Evolutionary conservation across 2,888 invertebrate genomes (phyloP), one percentile per base, ranked within the genome.

Genomic region (Agriopis aurantiaria): DNA sequence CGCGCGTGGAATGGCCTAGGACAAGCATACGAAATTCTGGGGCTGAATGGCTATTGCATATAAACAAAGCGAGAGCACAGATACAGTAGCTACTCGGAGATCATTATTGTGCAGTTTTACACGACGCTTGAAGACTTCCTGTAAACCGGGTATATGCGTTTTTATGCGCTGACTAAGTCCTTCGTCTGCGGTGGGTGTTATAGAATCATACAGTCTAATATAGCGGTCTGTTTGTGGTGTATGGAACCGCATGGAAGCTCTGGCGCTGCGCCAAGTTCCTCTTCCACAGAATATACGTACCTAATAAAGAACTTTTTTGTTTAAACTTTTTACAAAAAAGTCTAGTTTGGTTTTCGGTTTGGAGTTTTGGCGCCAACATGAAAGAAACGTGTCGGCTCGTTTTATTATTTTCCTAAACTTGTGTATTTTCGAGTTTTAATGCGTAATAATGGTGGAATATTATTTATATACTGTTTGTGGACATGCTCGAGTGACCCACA

Each of bases 1-100:
- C 96, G 99, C 75, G 99, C 99, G 0, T 99, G 99, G 99, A 99
- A 99, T 90, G 99, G 99, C 10, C 95, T 99, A 46, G 99, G 99
- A 0, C 99, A 99, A 92, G 98, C 99, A 0, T 99, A 99, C 85
- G 99, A 99, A 93, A 99, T 99, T 78, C 92, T 99, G 58, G 99
- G 99, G 90, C 97, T 99, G 96, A 98, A 98, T 57, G 97, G 97
- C 77, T 99, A 99, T 86, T 98, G 98, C 80, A 95, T 99, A 73
- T 98, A 99, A 23, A 23, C 17, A 23, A 23, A 23, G 17, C 17
- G 17, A 23, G 2, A 23, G 17, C 17, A 23, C 2, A 23, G 17
- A 23, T 23, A 23, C 17, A 23, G 17, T 23, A 23, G 17, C 17
- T 23, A 23, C 17, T 23, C 17, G 1, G 17, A 23, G 17, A 23